Evolutionary conservation across 2,113 vertebrate genomes (phyloP), one percentile per base, ranked within the genome.

Genomic region (Dolichotis patagonum): DNA sequence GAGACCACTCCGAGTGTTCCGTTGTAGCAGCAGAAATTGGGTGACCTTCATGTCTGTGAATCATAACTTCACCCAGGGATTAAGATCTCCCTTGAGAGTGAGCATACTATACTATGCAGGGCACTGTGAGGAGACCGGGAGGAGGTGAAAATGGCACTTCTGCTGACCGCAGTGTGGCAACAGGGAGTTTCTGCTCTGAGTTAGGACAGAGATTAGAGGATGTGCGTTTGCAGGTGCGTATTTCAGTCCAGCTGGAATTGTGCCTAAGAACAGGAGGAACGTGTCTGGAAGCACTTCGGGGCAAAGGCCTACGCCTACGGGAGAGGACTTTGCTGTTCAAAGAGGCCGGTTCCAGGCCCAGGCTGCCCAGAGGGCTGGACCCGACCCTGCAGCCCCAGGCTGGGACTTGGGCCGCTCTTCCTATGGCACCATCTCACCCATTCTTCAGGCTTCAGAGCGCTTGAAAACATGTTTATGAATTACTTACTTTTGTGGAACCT

Each of bases 401-500:
- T 41, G 20, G 78, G 63, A 86, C 12, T 85, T 84, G 88, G 80
- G 54, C 22, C 16, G 12, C 85, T 96, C 85, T 96, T 93, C 75
- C 90, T 96, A 58, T 87, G 30, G 54, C 9, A 32, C 30, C 30
- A 60, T 97, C 97, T 97, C 65, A 49, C 52, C 26, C 41, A 63
- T 96, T 54, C 58, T 91, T 94, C 69, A 46, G 85, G 88, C 88
- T 97, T 97, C 87, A 90, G 96, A 96, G 87, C 65, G 32, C 97
- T 94, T 97, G 80, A 98, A 98, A 98, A 96, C 3, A 49, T 22
- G 19, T 93, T 98, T 97, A 97, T 90, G 56, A 98, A 97, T 98
- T 88, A 97, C 41, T 83, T 98, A n/a, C n/a, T 10, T 97, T 83
- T 95, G 65, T 96, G 78, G 73, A 97, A 90, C 43, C 97, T 97